Base-by-base conservation (phyloP, 1,140 invertebrate genomes). In the Camponotus floridanus region DNA sequence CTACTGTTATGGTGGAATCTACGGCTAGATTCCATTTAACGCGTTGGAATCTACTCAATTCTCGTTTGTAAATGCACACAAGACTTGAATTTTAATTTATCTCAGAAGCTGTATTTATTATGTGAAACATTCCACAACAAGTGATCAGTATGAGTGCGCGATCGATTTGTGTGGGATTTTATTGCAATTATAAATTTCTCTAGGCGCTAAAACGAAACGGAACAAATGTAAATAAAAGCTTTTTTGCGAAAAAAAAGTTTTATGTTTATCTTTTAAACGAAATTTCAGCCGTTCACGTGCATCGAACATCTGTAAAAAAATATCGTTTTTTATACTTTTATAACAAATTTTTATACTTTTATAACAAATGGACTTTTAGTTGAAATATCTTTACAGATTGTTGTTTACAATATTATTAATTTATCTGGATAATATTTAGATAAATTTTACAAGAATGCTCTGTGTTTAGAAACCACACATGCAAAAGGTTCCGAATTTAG, bases 151-250 rank as follows among this genome's bases (percentile, higher is more conserved):
- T 78, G 87, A 88, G 21, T 76, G 90, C 80, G 86, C 73, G 65
- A 90, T 79, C 88, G 76, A 76, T 79, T 84, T 76, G 76, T 84
- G 89, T 91, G 87, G 90, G 70, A 91, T 90, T 88, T 90, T 78
- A 91, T 88, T 88, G 90, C 90, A 88, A 87, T 91, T 91, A 87
- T 91, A 91, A 87, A 88, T 90, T 91, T 73, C 86, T n/a, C 86
- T 91, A 90, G 80, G 33, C 74, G 87, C 90, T 87, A 84, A 51
- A 90, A 68, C 55, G 80, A 81, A 85, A 79, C 80, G 76, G 67
- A 90, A 91, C 89, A 91, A 90, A 85, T 91, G 89, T 91, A 91
- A 90, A 91, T 91, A 91, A 90, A 91, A 83, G 86, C 86, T 91
- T 88, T 89, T 91, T 91, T 90, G 89, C 89, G 90, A 90, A 88